phyloP scores from a whole-genome alignment of 2,888 invertebrate species.

The Axea sp. region DNA sequence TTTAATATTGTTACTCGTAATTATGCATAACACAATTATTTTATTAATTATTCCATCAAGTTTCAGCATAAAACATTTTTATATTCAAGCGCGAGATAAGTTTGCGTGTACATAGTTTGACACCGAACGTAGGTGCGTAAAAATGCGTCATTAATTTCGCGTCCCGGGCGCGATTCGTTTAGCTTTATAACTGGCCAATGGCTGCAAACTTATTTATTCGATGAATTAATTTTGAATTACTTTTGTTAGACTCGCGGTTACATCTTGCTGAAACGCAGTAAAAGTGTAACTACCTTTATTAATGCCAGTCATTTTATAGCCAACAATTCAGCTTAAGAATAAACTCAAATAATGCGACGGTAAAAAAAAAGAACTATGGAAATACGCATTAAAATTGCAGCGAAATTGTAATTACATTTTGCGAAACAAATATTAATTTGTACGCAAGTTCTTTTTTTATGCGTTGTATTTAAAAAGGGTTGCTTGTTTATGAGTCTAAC shows the following conservation, averaged over 20 bases:
- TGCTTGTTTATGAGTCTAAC: neutral
- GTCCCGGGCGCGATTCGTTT: too few species aligned
- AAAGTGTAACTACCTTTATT: conserved; percentile 27
- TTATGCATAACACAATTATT: too few species aligned
- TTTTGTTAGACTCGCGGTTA: neutral
- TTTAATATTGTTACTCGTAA: too few species aligned
- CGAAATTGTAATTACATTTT: conserved; percentile 24
- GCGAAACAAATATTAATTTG: conserved; percentile 43
- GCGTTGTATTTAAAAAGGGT: conserved; percentile 1
- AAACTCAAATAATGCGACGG: conserved; percentile 19
- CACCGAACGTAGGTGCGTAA: too few species aligned
- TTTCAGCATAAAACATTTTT: too few species aligned
- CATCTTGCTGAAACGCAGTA: conserved; percentile 1
- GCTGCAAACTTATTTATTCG: neutral
- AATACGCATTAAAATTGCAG: conserved; percentile 15
- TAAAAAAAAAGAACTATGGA: conserved; percentile 26
- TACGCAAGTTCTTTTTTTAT: conserved; percentile 20
- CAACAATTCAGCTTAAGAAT: conserved; percentile 30
- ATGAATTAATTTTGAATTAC: conserved; percentile 1
- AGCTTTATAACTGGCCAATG: too few species aligned
- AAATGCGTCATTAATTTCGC: too few species aligned
- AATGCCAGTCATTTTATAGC: conserved; percentile 37
- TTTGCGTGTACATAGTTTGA: too few species aligned
- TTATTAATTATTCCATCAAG: too few species aligned
- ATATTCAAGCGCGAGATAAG: too few species aligned